phyloP scores from a whole-genome alignment of 2,888 invertebrate genomes.

The Amiota mariae region DNA sequence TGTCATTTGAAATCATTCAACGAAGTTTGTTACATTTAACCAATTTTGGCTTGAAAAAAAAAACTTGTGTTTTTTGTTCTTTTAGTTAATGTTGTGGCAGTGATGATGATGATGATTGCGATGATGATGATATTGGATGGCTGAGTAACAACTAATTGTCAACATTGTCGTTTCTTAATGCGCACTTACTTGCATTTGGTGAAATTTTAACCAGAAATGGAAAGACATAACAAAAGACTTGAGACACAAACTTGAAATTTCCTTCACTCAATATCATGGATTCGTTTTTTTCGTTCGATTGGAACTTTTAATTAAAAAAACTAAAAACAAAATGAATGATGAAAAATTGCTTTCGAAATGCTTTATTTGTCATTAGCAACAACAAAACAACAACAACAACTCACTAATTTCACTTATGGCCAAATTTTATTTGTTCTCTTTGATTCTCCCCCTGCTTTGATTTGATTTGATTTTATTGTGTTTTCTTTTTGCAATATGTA shows the following conservation, averaged over 20 bases:
- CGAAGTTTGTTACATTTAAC: slow-evolving; percentile 68
- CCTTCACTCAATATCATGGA: not conserved
- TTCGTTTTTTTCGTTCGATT: not conserved
- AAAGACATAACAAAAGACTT: slow-evolving; percentile 49
- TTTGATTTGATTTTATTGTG: not conserved
- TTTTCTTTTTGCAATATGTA: slow-evolving; percentile 6
- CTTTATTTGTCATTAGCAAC: slow-evolving; percentile 46
- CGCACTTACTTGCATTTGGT: slow-evolving; percentile 39
- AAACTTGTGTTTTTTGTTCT: too few species aligned
- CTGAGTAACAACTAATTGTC: slow-evolving; percentile 27
- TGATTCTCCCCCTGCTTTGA: slow-evolving; percentile 10
- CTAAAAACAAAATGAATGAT: not conserved
- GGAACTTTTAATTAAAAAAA: not conserved
- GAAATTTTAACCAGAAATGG: slow-evolving; percentile 48
- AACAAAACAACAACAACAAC: not conserved
- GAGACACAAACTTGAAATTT: slow-evolving; percentile 47
- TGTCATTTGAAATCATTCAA: slow-evolving; percentile 49
- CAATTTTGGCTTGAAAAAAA: slow-evolving; percentile 53
- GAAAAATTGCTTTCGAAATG: slow-evolving; percentile 24
- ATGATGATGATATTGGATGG: slow-evolving; percentile 46
- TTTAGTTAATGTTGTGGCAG: not conserved
- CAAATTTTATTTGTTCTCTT: slow-evolving; percentile 27
- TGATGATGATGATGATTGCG: slow-evolving; percentile 39
- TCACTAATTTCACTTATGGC: slow-evolving; percentile 30
- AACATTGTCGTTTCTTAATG: slow-evolving; percentile 17